Base-by-base conservation (phyloP, 2,797 vertebrate species). In the Parotocinclus haroldoi region DNA sequence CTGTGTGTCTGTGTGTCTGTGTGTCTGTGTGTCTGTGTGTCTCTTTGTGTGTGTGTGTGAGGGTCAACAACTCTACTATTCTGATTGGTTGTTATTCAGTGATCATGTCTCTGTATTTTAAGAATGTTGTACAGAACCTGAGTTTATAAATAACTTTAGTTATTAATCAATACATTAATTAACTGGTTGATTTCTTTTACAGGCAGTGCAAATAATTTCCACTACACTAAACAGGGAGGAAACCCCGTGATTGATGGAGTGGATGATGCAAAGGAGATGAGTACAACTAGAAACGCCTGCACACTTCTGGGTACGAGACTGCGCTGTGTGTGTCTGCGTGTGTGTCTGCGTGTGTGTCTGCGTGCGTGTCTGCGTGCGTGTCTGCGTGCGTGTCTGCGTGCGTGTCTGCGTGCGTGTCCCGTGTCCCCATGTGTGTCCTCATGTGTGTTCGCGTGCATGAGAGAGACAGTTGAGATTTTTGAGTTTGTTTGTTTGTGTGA, bases 231-330 rank as follows among this genome's bases (percentile, higher is more conserved):
- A 51, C 95, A 98, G 84, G 96, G 97, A 45, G 84, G 92, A 66
- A 98, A 90, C 73, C 94, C 96, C 0, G 87, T 93, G 58, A 99
- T 99, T 38, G 92, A 91, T 1, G 95, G 95, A 7, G 88, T 99
- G 27, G 93, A 97, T 9, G 97, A 99, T 81, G 91, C 92, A 0
- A 93, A 93, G 80, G 96, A 99, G 79, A 92, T 99, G 85, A 74
- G 60, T 40, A 91, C 86, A 54, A 98, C 97, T 40, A 91, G 95
- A 58, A 84, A 94, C 27, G 96, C 97, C 75, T 98, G 96, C 85
- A 84, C 87, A 42, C 84, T 99, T 72, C 86, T 99, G 66, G 97
- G 97, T 99, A 90, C 66, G 74, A 9, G 2, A 44, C 10, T n/a
- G n/a, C n/a, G n/a, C 18, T 36, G 36, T 40, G 1, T 39, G 44